These are phyloP conservation scores for Homarus americanus DNA, from an alignment of 1,140 invertebrate genomes.

Conservation along the genomic window DNA sequence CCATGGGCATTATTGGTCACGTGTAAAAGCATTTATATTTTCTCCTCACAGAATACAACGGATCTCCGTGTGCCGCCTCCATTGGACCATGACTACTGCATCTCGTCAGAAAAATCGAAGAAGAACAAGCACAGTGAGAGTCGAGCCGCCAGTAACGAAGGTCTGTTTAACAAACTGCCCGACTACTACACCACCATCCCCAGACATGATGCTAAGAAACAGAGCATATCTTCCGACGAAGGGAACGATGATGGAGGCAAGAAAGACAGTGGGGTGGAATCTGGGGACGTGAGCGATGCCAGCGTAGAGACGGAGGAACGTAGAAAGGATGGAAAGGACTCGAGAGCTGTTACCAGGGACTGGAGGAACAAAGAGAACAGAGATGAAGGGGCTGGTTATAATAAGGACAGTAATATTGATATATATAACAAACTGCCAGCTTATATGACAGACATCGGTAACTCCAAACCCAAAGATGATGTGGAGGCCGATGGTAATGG, in stretches of 20 bases:
- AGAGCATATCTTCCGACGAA: constrained; percentile 51
- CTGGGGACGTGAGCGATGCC: constrained; percentile 78
- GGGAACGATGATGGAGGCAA: constrained; percentile 75
- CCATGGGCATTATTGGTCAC: too few relatives aligned
- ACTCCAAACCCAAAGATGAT: constrained; percentile 47
- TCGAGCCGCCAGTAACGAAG: neutral
- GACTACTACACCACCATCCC: constrained; percentile 57
- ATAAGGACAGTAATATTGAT: constrained; percentile 11
- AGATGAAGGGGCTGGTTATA: neutral
- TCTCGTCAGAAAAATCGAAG: constrained; percentile 74
- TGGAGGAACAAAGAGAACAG: neutral
- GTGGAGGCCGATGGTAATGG: constrained; percentile 15
- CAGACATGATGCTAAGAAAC: constrained; percentile 30
- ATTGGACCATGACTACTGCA: constrained; percentile 81
- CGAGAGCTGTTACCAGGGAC: neutral
- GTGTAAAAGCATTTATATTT: neutral
- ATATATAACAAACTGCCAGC: constrained; percentile 75
- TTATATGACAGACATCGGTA: constrained; percentile 74
- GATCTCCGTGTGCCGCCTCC: constrained; percentile 76
- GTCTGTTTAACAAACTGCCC: constrained; percentile 43
- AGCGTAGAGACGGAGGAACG: constrained; percentile 76
- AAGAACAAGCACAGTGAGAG: neutral
- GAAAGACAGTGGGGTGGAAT: constrained; percentile 79
- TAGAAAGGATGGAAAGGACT: constrained; percentile 55
- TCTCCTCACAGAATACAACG: constrained; percentile 20